Conservation (phyloP, 2,888 invertebrate species). For the Argyresthia goedartella region DNA sequence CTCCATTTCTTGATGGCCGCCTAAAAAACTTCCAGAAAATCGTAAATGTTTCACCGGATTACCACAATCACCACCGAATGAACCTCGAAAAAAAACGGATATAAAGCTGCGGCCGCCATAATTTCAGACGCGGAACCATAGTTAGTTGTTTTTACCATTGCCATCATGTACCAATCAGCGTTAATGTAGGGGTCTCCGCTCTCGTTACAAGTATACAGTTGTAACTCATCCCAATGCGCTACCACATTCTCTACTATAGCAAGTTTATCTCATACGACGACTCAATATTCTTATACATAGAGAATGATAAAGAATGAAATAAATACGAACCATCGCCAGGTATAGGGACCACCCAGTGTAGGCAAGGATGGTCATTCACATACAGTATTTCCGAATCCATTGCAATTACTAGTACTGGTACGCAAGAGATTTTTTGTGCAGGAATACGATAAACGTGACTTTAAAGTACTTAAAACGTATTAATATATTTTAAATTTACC, state of each 20-base stretch:
- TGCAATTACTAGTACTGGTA: not conserved
- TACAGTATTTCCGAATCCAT: not conserved
- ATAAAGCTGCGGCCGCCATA: too few species aligned
- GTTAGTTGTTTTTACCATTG: conserved; percentile 12
- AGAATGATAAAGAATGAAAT: too few species aligned
- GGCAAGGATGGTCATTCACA: not conserved
- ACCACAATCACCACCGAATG: conserved; percentile 10
- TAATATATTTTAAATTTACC: not conserved
- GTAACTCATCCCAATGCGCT: not conserved
- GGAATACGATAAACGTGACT: too few species aligned
- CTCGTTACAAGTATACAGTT: conserved; percentile 11
- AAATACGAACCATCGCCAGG: conserved; percentile 13
- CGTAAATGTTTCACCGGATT: not conserved
- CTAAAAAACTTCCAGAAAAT: conserved; percentile 8
- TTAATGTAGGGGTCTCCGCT: conserved; percentile 12
- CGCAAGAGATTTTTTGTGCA: too few species aligned
- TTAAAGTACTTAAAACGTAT: not conserved
- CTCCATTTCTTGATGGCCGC: conserved; percentile 7
- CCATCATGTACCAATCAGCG: conserved; percentile 12
- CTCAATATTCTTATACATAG: too few species aligned
- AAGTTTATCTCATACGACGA: not conserved
- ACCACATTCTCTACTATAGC: not conserved
- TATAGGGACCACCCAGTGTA: conserved; percentile 11
- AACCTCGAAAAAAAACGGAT: conserved; percentile 14
- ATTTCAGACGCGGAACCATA: conserved; percentile 14